A percentile compares a stretch with the other conserved stretches of the same genome.
These are phyloP conservation scores for Diachasma alloeum DNA, from an alignment of 1,140 invertebrate species.

Conservation along the genomic window DNA sequence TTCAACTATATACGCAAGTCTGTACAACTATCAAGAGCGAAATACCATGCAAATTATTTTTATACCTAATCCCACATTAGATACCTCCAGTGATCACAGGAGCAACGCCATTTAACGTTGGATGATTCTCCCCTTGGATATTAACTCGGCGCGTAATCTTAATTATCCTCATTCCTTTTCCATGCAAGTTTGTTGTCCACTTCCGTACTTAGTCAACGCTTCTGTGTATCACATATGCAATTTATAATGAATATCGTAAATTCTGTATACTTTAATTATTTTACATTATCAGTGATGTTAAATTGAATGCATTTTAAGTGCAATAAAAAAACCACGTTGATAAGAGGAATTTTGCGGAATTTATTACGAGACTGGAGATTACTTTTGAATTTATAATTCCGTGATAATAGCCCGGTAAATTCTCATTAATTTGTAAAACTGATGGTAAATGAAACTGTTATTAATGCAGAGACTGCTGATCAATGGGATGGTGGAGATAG, in stretches of 20 bases:
- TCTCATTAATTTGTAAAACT: neutral
- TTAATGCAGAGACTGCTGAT: slow-evolving; percentile 12
- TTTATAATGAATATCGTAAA: slow-evolving; percentile 1
- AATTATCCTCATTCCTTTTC: slow-evolving; percentile 19
- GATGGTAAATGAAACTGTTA: slow-evolving; percentile 12
- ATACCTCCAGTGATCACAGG: neutral
- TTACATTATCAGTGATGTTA: neutral
- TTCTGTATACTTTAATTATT: slow-evolving; percentile 1
- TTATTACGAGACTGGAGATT: neutral
- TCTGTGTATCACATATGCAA: neutral
- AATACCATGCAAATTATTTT: neutral
- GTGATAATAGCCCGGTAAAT: neutral
- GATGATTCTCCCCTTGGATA: slow-evolving; percentile 15
- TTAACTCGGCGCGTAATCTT: slow-evolving; percentile 21
- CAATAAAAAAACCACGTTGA: neutral
- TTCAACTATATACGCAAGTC: neutral
- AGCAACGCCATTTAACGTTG: neutral
- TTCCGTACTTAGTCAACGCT: neutral
- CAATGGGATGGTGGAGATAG: no score
- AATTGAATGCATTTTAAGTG: slow-evolving; percentile 1
- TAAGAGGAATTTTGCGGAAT: neutral
- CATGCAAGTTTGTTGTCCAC: neutral
- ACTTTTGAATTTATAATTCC: neutral
- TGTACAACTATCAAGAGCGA: neutral
- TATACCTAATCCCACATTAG: neutral